These are phyloP conservation scores for Auanema freiburgensis DNA, from an alignment of 2,888 invertebrate genomes.

Conservation along the genomic window DNA sequence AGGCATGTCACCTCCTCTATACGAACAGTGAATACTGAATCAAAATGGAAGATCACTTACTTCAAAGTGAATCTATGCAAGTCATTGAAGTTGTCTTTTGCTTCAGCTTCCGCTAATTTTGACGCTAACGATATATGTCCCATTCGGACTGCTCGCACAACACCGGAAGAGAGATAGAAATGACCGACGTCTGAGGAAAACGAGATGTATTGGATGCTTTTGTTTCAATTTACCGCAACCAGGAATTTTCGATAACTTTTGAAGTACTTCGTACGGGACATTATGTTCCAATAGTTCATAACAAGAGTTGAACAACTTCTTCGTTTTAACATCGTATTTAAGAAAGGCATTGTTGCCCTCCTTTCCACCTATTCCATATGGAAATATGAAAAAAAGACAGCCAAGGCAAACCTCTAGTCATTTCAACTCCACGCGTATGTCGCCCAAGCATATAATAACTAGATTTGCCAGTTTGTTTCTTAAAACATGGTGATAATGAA, in stretches of 20 bases:
- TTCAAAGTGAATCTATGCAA: constrained; percentile 64
- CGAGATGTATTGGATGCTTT: no score
- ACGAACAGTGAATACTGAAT: no score
- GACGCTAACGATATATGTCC: constrained; percentile 34
- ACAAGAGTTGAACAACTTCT: not conserved
- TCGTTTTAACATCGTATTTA: constrained; percentile 40
- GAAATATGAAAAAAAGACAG: not conserved
- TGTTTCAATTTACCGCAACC: constrained; percentile 23
- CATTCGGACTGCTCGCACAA: constrained; percentile 23
- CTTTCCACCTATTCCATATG: constrained; percentile 64
- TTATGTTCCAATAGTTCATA: constrained; percentile 18
- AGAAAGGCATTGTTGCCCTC: constrained; percentile 70
- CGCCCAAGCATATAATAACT: constrained; percentile 65
- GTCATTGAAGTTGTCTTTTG: constrained; percentile 62
- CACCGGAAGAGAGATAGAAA: constrained; percentile 19
- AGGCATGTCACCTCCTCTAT: constrained; percentile 62
- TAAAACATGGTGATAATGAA: constrained; percentile 7
- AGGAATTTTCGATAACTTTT: constrained; percentile 21
- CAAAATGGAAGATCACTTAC: constrained; percentile 10
- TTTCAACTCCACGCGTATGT: constrained; percentile 65
- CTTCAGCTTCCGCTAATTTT: constrained; percentile 28
- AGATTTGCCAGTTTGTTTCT: constrained; percentile 60
- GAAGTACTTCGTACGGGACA: constrained; percentile 23
- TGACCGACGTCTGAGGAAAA: not conserved
- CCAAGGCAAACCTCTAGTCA: constrained; percentile 52